Percentiles rank a stretch among this genome's conserved stretches.
Evolutionary conservation across 2,113 vertebrate genomes (phyloP).

Genomic region (Lontra canadensis): DNA sequence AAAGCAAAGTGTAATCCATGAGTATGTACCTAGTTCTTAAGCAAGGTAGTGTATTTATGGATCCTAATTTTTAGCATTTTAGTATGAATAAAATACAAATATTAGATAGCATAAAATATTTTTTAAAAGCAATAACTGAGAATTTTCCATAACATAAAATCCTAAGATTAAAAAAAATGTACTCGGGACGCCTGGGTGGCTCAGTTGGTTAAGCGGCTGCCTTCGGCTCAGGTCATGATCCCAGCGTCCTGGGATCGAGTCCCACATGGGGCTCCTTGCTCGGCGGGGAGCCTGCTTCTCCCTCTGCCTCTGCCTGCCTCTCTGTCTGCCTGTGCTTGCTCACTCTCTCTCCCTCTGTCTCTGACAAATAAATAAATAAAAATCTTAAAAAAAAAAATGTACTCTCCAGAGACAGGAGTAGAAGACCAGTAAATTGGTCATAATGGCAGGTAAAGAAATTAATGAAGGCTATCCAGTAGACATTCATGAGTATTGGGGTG

Average conservation of each 20-base stretch:
- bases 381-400: neutral
- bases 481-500: conserved; percentile 83
- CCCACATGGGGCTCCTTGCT: too few relatives aligned
- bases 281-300: too few relatives aligned
- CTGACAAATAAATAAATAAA: too few relatives aligned
- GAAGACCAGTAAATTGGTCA: conserved; percentile 47
- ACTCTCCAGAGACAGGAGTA: neutral
- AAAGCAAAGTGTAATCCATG: neutral
- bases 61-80: neutral
- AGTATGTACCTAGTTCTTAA: neutral
- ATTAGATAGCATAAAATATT: neutral
- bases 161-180: neutral
- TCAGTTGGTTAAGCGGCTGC: too few relatives aligned
- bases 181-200: too few relatives aligned
- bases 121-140: neutral
- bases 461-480: conserved; percentile 93
- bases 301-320: too few relatives aligned
- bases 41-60: neutral
- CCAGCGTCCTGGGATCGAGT: too few relatives aligned
- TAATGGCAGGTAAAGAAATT: conserved; percentile 83
- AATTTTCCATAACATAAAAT: neutral
- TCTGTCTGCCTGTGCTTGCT: too few relatives aligned
- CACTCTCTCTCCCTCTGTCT: too few relatives aligned
- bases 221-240: too few relatives aligned
- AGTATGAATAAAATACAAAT: neutral